Percentiles rank a stretch among this genome's conserved stretches.
Evolutionary conservation across 2,888 invertebrate species (phyloP).

Genomic region (Callimorpha dominula): DNA sequence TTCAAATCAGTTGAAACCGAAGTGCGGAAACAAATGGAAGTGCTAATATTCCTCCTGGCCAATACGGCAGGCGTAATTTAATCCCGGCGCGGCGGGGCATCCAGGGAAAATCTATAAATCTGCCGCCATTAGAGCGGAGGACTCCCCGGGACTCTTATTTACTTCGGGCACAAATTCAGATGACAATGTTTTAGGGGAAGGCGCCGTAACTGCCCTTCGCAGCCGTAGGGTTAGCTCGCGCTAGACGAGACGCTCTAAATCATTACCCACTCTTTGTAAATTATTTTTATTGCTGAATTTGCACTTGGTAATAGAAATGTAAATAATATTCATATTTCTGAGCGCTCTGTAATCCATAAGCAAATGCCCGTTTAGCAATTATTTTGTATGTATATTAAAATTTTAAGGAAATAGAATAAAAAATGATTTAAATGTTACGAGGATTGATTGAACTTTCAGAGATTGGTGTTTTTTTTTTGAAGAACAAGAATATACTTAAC

Average conservation of each 20-base stretch:
- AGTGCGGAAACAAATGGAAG: conserved; percentile 81
- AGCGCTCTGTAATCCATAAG: conserved; percentile 1
- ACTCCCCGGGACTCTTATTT: conserved; percentile 86
- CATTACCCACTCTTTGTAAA: conserved; percentile 45
- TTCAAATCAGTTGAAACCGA: conserved; percentile 73
- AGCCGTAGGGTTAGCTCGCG: conserved; percentile 69
- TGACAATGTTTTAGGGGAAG: conserved; percentile 87
- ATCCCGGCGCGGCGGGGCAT: conserved; percentile 83
- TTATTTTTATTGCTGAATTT: conserved; percentile 50
- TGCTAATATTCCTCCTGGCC: conserved; percentile 83
- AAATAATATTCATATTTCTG: conserved; percentile 17
- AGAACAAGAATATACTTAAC: not conserved
- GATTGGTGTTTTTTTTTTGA: not conserved
- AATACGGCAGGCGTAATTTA: conserved; percentile 85
- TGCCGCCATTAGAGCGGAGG: conserved; percentile 83
- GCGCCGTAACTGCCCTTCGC: conserved; percentile 80
- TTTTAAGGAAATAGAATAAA: too few relatives aligned
- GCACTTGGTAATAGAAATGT: conserved; percentile 29
- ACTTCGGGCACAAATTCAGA: conserved; percentile 87
- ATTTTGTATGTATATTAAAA: not conserved
- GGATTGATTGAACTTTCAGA: not conserved
- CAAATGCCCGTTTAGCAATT: conserved; percentile 13
- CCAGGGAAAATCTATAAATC: conserved; percentile 86
- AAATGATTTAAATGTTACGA: not conserved
- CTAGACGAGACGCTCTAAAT: conserved; percentile 54